A percentile compares a stretch with the other conserved stretches of the same genome.
phyloP scores from a whole-genome alignment of 2,888 invertebrate species.

The Drosophila robusta region DNA sequence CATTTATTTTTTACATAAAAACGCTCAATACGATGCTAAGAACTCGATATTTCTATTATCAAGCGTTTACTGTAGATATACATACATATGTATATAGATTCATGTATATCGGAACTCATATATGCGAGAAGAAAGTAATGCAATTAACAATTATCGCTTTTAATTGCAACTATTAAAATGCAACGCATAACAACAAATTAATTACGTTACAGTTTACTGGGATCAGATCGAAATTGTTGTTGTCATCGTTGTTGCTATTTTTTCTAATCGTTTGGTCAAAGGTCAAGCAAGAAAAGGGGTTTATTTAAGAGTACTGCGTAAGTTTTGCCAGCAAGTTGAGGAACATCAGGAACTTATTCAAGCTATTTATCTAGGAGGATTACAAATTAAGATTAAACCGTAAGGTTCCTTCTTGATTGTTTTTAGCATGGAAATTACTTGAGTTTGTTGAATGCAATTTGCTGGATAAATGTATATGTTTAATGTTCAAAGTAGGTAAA shows the following conservation, averaged over 20 bases:
- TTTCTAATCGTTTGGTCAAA: constrained; percentile 4
- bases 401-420: too few relatives aligned
- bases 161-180: constrained; percentile 71
- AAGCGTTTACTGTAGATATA: neutral
- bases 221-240: constrained; percentile 5
- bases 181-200: constrained; percentile 15
- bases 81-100: neutral
- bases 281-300: neutral
- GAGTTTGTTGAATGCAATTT: too few relatives aligned
- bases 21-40: too few relatives aligned
- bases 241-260: neutral
- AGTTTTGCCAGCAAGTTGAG: too few relatives aligned
- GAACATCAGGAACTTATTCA: too few relatives aligned
- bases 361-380: too few relatives aligned
- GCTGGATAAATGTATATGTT: too few relatives aligned
- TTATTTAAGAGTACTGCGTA: neutral
- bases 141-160: constrained; percentile 44
- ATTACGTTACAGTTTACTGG: constrained; percentile 27
- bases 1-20: too few relatives aligned
- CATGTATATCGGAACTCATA: neutral
- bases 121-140: constrained; percentile 63
- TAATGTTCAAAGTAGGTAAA: too few relatives aligned
- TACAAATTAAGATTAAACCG: too few relatives aligned
- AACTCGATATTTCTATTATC: neutral
- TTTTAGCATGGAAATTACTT: too few relatives aligned